Conservation (phyloP, 2,888 invertebrate genomes). For the Melanostoma mellinum region DNA sequence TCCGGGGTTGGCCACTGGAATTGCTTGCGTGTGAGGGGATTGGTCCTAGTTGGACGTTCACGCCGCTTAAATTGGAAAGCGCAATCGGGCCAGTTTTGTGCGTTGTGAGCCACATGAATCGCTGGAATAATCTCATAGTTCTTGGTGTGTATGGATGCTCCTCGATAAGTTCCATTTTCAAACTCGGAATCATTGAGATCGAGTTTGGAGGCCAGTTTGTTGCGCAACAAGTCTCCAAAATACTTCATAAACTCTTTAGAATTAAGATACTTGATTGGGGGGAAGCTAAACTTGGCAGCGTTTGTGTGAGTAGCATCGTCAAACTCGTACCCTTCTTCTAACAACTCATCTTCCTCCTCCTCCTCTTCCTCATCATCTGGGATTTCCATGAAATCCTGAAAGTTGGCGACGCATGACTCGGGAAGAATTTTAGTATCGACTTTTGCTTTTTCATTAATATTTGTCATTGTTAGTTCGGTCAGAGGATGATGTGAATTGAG, state of each 20-base stretch:
- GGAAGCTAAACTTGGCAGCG: slow-evolving; percentile 49
- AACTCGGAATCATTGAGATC: slow-evolving; percentile 84
- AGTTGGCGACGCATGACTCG: slow-evolving; percentile 77
- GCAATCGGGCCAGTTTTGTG: slow-evolving; percentile 87
- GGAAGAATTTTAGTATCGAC: slow-evolving; percentile 78
- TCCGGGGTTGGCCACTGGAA: slow-evolving; percentile 88
- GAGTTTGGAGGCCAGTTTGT: slow-evolving; percentile 84
- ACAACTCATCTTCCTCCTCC: slow-evolving; percentile 73
- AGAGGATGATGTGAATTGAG: slow-evolving; percentile 85
- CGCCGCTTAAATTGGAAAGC: slow-evolving; percentile 88
- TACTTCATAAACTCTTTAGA: slow-evolving; percentile 87
- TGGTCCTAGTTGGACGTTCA: slow-evolving; percentile 83
- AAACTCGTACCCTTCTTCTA: slow-evolving; percentile 70
- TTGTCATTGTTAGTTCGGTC: slow-evolving; percentile 75
- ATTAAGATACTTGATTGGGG: slow-evolving; percentile 82
- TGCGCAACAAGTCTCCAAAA: slow-evolving; percentile 85
- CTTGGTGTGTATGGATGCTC: slow-evolving; percentile 86
- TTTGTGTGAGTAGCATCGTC: slow-evolving; percentile 63
- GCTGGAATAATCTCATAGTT: slow-evolving; percentile 88
- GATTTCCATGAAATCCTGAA: slow-evolving; percentile 76
- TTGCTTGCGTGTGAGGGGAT: slow-evolving; percentile 84
- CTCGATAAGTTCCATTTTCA: slow-evolving; percentile 84
- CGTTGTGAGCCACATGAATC: slow-evolving; percentile 81
- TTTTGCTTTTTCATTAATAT: slow-evolving; percentile 41
- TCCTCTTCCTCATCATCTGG: slow-evolving; percentile 75